A percentile compares a stretch with the other conserved stretches of the same genome.
Evolutionary conservation across 2,113 vertebrate species (phyloP).

Genomic region (Prochilodus magdalenae): DNA sequence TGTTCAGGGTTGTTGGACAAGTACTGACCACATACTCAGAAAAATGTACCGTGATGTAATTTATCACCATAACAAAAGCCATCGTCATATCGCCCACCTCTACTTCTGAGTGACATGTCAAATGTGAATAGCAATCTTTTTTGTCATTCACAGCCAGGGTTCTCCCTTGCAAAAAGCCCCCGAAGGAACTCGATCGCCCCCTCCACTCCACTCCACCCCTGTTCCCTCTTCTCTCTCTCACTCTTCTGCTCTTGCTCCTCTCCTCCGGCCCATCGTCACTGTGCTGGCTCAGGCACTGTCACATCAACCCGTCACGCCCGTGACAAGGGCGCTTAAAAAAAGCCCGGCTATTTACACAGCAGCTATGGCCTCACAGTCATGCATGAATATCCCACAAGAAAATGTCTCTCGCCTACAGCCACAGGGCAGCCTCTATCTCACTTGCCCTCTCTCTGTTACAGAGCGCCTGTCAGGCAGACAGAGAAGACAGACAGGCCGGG

Average conservation of each 20-base stretch:
- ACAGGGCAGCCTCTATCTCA: conserved; percentile 22
- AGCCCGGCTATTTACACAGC: conserved; percentile 69
- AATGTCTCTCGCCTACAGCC: conserved; percentile 64
- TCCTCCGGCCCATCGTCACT: conserved; percentile 57
- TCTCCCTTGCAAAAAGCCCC: conserved; percentile 63
- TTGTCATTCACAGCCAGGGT: conserved; percentile 67
- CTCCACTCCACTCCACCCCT: conserved; percentile 14
- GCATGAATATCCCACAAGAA: conserved; percentile 71
- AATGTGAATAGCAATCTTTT: conserved; percentile 77
- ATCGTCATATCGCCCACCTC: conserved; percentile 56
- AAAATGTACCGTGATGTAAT: not conserved
- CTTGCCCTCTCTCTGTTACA: conserved; percentile 21
- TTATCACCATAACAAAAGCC: conserved; percentile 58
- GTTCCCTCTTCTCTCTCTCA: conserved; percentile 55
- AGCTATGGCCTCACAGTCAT: conserved; percentile 64
- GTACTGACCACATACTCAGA: not conserved
- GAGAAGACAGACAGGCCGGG: conserved; percentile 24
- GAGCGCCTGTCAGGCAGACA: conserved; percentile 64
- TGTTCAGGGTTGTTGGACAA: not conserved
- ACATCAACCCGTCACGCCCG: conserved; percentile 60
- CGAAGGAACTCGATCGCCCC: conserved; percentile 54
- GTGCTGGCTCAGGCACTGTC: conserved; percentile 65
- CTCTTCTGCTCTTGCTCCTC: conserved; percentile 26
- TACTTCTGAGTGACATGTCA: conserved; percentile 70
- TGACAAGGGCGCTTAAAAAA: conserved; percentile 63